phyloP scores from a whole-genome alignment of 2,888 invertebrate genomes.

The Cenopis cana region DNA sequence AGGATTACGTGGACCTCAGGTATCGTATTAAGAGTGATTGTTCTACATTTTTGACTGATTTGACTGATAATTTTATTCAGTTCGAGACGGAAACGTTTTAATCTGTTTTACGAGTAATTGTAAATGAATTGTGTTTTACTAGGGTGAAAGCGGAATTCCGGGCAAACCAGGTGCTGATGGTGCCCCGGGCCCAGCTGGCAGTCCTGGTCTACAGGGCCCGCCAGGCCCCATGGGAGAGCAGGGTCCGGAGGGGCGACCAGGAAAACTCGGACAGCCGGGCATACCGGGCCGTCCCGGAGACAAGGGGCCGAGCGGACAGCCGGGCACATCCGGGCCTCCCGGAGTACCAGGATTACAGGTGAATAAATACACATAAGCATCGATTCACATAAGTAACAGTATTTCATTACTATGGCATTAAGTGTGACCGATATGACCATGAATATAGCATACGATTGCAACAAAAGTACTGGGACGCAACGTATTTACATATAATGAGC shows the following conservation, averaged over 20 bases:
- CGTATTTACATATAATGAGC: not conserved
- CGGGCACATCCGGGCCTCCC: slow-evolving; percentile 86
- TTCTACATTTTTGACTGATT: not conserved
- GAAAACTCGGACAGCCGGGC: slow-evolving; percentile 90
- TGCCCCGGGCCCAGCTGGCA: slow-evolving; percentile 88
- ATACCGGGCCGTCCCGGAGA: slow-evolving; percentile 90
- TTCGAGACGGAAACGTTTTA: not conserved
- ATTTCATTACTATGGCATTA: not conserved
- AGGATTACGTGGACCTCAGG: slow-evolving; percentile 87
- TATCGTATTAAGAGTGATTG: slow-evolving; percentile 54
- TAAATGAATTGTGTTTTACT: slow-evolving; percentile 29
- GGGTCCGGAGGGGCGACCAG: slow-evolving; percentile 86
- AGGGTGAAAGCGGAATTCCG: slow-evolving; percentile 89
- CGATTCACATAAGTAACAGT: not conserved
- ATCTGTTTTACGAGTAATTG: too few relatives aligned
- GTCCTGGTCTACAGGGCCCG: slow-evolving; percentile 88
- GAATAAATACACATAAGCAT: slow-evolving; percentile 57
- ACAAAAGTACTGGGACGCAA: not conserved
- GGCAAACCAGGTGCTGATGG: slow-evolving; percentile 91
- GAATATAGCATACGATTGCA: too few relatives aligned
- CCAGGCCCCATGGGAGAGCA: slow-evolving; percentile 87
- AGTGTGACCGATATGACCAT: not conserved
- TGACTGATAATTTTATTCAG: not conserved
- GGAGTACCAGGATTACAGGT: slow-evolving; percentile 90
- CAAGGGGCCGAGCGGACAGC: slow-evolving; percentile 88